Evolutionary conservation across 2,113 vertebrate species (phyloP).

Genomic region (Irena cyanogastra): DNA sequence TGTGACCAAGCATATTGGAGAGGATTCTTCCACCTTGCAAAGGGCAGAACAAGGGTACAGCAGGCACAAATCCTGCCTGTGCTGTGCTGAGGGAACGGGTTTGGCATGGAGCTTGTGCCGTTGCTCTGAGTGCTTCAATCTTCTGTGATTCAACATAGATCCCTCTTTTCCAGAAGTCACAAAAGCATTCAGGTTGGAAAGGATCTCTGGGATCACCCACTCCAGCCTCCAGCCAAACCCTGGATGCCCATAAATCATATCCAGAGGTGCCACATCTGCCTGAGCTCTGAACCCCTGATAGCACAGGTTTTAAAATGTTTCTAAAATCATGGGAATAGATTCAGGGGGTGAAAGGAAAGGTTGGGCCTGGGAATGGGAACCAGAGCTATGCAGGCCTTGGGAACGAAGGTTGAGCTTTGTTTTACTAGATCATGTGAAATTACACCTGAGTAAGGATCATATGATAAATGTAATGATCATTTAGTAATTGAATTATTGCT

Average conservation of each 20-base stretch:
- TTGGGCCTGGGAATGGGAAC: too few species aligned
- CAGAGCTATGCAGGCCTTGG: too few species aligned
- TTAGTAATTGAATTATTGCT: too few species aligned
- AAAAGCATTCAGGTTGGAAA: neutral
- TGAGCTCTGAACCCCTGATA: neutral
- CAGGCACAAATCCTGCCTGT: neutral
- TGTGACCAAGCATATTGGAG: neutral
- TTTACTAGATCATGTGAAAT: too few species aligned
- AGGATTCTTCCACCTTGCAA: neutral
- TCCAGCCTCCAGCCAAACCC: neutral
- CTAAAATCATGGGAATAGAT: too few species aligned
- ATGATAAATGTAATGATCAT: too few species aligned
- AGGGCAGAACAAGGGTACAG: neutral
- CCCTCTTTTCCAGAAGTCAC: fast-evolving
- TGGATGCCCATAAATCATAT: fast-evolving
- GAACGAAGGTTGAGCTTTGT: too few species aligned
- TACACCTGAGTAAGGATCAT: too few species aligned
- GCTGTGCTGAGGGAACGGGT: neutral
- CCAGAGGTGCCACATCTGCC: neutral
- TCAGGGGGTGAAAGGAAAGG: too few species aligned
- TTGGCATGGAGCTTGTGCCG: neutral
- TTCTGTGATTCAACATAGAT: neutral
- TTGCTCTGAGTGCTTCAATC: neutral
- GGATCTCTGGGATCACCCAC: neutral
- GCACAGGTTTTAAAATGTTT: too few species aligned